A percentile compares a stretch with the other conserved stretches of the same genome.
These are phyloP conservation scores for Ramphastos sulfuratus DNA, from an alignment of 2,113 vertebrate genomes.

Conservation along the genomic window DNA sequence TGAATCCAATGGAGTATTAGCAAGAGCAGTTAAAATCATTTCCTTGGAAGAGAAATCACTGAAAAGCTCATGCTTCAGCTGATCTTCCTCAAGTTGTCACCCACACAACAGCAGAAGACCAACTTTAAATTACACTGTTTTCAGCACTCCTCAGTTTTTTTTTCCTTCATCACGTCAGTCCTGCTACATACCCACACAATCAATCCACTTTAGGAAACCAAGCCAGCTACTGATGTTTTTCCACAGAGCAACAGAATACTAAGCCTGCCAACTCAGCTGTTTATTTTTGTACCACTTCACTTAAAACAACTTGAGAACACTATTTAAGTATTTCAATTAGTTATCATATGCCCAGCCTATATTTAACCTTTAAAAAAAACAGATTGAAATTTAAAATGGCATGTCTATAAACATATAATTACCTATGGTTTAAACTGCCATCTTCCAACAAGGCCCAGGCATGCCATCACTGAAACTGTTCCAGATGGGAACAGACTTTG, in stretches of 20 bases:
- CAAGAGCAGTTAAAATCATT: not conserved
- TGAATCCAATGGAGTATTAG: not conserved
- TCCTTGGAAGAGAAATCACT: not conserved
- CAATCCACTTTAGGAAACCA: not conserved
- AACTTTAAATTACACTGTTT: not conserved
- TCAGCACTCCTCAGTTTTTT: not conserved
- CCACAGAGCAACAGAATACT: not conserved
- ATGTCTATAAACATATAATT: not conserved
- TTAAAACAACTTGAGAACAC: not conserved
- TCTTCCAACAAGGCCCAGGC: not conserved
- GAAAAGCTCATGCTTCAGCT: not conserved
- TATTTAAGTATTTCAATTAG: not conserved
- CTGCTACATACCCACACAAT: not conserved
- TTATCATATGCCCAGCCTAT: accelerated
- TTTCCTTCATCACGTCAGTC: not conserved
- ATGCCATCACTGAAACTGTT: not conserved
- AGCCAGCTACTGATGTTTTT: not conserved
- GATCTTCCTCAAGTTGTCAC: not conserved
- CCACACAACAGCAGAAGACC: not conserved
- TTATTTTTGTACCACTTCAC: not conserved
- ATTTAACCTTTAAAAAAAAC: not conserved
- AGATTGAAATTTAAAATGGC: not conserved
- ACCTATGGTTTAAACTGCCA: not conserved
- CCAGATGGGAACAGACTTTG: not conserved
- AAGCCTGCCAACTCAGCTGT: accelerated